Conservation (phyloP, 2,888 invertebrate species). For the Drosophila sordidula region DNA sequence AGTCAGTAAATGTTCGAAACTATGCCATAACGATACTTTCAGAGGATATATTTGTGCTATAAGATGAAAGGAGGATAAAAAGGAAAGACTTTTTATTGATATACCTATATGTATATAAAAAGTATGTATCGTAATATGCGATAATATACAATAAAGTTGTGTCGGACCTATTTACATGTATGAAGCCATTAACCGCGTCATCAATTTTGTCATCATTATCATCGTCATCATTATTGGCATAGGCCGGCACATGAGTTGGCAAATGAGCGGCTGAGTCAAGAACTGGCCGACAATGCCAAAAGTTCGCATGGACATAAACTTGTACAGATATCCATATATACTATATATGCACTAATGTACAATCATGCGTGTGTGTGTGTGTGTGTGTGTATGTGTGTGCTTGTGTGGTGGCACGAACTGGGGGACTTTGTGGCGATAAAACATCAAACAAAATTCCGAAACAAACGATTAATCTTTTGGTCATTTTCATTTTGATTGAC, state of each 20-base stretch:
- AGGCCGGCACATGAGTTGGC: conserved; percentile 52
- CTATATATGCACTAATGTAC: not conserved
- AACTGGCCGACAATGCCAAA: conserved; percentile 58
- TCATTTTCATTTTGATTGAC: conserved; percentile 84
- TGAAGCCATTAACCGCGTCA: conserved; percentile 40
- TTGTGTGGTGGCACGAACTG: conserved; percentile 42
- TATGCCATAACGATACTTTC: too few species aligned
- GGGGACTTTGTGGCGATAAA: conserved; percentile 75
- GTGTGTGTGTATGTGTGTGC: conserved; percentile 19
- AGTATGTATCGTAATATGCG: too few species aligned
- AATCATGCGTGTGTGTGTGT: conserved; percentile 11
- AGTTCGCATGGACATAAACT: conserved; percentile 56
- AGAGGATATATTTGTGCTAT: too few species aligned
- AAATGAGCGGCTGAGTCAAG: conserved; percentile 49
- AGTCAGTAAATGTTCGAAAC: too few species aligned
- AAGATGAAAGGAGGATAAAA: too few species aligned
- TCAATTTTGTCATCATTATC: conserved; percentile 32
- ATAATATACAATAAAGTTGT: too few species aligned
- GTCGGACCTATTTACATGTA: not conserved
- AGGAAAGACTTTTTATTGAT: too few species aligned
- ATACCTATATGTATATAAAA: too few species aligned
- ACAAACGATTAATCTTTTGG: conserved; percentile 84
- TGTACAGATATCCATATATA: conserved; percentile 17
- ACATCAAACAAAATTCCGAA: conserved; percentile 83
- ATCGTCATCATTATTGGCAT: conserved; percentile 21